A percentile compares a stretch with the other conserved stretches of the same genome.
Conservation (phyloP, 2,113 vertebrate genomes). For the Eulemur rufifrons region DNA sequence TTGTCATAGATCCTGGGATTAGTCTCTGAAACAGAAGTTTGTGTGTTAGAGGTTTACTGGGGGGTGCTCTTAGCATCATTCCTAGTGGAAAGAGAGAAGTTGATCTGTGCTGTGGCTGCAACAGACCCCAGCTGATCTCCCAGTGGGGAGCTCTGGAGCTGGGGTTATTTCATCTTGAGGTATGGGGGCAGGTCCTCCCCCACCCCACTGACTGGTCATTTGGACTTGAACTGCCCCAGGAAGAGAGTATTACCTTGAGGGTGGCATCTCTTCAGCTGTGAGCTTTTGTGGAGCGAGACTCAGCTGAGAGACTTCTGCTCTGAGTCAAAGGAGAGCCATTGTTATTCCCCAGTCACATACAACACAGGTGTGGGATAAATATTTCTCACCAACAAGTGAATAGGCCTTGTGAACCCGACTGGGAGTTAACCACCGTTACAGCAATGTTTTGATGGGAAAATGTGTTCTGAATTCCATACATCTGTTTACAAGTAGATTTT, state of each 20-base stretch:
- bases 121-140: no score
- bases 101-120: background rate
- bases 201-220: background rate
- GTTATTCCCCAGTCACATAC: background rate
- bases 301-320: background rate
- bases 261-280: background rate
- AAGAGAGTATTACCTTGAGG: background rate
- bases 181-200: background rate
- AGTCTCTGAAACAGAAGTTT: background rate
- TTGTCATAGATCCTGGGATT: conserved; percentile 1
- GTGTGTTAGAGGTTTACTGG: background rate
- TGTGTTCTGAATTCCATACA: conserved; percentile 1
- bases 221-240: background rate
- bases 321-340: background rate
- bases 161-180: background rate
- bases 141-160: background rate
- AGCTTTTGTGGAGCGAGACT: background rate
- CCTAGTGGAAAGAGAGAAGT: background rate
- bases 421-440: background rate
- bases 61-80: background rate
- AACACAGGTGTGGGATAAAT: background rate
- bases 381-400: background rate
- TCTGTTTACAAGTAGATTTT: conserved; percentile 38
- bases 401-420: background rate
- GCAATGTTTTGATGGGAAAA: background rate